Percentiles rank a stretch among this genome's conserved stretches.
phyloP scores from a whole-genome alignment of 2,113 vertebrate genomes.

The Dromaius novaehollandiae region DNA sequence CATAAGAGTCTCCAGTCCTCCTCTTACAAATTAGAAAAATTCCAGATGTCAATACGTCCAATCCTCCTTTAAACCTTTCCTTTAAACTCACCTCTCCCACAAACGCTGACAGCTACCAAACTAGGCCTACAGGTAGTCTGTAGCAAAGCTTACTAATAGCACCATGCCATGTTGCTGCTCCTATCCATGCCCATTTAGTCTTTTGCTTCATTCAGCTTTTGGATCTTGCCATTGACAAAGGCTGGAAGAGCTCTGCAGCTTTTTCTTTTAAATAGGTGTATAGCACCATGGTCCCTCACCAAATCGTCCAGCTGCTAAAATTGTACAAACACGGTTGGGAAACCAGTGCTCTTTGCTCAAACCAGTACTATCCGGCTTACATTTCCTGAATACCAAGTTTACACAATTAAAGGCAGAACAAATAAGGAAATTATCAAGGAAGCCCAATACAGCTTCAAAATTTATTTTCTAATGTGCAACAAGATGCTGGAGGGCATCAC shows the following conservation, averaged over 20 bases:
- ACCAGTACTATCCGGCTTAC: background rate
- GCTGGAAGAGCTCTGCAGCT: background rate
- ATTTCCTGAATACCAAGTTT: background rate
- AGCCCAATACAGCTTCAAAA: background rate
- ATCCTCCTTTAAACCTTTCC: background rate
- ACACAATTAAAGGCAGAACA: background rate
- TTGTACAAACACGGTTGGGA: background rate
- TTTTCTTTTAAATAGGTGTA: background rate
- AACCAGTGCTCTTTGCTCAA: background rate
- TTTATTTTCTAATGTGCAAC: background rate
- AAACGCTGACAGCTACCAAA: background rate
- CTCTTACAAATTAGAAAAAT: background rate
- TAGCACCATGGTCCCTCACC: rapidly evolving
- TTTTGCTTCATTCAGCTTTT: background rate
- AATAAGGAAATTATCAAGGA: background rate
- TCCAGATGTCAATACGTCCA: background rate
- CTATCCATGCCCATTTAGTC: rapidly evolving
- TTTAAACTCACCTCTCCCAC: background rate
- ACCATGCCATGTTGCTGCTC: background rate
- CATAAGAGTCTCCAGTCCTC: background rate
- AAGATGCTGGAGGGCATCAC: background rate
- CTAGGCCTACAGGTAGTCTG: background rate
- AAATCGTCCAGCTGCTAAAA: background rate
- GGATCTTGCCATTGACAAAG: background rate
- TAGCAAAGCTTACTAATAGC: background rate